Evolutionary conservation across 2,113 vertebrate genomes (phyloP), one percentile per base, ranked within the genome.

Genomic region (Herpailurus yagouaroundi): DNA sequence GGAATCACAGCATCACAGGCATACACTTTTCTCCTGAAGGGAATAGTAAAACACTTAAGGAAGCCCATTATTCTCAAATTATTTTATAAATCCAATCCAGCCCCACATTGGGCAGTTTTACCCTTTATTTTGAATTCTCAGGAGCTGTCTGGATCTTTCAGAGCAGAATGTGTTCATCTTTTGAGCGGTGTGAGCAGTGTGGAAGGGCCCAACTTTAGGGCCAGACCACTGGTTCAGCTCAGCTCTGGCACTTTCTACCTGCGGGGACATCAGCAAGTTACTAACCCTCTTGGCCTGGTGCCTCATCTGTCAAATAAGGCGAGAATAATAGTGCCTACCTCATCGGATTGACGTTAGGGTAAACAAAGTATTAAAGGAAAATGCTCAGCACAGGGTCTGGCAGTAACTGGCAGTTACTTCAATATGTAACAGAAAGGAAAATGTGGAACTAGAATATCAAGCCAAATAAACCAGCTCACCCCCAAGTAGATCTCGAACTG

Each of bases 41-140:
- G 63, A 63, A 63, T 60, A 33, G 2, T 50, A 21, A 1, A 83
- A 77, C 25, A 52, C 27, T 50, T 38, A 57, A 57, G 41, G 27
- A 19, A 52, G 64, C 73, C n/a, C 7, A 27, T 16, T 91, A 3
- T 21, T 76, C 64, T 91, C 19, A 68, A 86, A 15, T 36, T 27
- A 64, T n/a, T 16, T 29, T 48, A 29, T 64, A 31, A 13, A n/a
- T 45, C 85, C 45, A 45, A 10, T 15, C 13, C 4, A 52, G 29
- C 6, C 33, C 33, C 16, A 14, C 25, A 25, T 0, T 11, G 1
- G 2, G 9, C 6, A 11, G 19, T 33, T 57, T 25, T 50, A 27
- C 27, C 23, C n/a, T 36, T 14, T 73, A 33, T n/a, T 74, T 66
- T 83, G 38, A 76, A n/a, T 88, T 74, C 38, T 25, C 6, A 91